Evolutionary conservation across 2,113 vertebrate genomes (phyloP).

Genomic region (Callorhinus ursinus): DNA sequence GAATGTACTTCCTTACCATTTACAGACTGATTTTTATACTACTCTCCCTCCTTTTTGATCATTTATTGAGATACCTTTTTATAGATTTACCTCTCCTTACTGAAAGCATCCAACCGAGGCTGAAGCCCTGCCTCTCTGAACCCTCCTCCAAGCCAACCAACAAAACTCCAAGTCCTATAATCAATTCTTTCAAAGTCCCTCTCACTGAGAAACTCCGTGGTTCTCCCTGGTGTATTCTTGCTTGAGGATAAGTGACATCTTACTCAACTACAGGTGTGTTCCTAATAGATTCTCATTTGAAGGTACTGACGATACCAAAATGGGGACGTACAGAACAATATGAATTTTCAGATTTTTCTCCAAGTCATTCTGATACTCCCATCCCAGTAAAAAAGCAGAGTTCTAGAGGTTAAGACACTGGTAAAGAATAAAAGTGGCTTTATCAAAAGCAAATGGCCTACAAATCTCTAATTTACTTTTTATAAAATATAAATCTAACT

Average conservation of each 20-base stretch:
- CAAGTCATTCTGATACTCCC: background rate
- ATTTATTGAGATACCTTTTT: background rate
- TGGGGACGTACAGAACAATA: accelerated
- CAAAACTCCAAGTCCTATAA: background rate
- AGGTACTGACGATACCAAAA: background rate
- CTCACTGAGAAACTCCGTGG: background rate
- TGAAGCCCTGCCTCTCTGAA: background rate
- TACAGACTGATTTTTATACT: background rate
- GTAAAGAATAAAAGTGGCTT: background rate
- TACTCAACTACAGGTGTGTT: background rate
- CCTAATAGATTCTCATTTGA: background rate
- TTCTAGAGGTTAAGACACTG: background rate
- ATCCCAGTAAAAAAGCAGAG: background rate
- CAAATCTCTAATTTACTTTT: background rate
- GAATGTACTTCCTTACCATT: background rate
- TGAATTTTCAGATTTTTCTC: background rate
- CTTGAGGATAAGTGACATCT: background rate
- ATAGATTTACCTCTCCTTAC: background rate
- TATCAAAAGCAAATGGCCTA: background rate
- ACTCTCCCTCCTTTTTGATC: background rate
- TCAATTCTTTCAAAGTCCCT: background rate
- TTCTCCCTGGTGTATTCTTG: background rate
- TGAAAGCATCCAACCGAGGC: background rate
- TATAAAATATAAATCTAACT: background rate
- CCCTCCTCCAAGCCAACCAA: background rate